Conservation (phyloP, 2,797 vertebrate genomes). For the Enteromius trimaculatus region DNA sequence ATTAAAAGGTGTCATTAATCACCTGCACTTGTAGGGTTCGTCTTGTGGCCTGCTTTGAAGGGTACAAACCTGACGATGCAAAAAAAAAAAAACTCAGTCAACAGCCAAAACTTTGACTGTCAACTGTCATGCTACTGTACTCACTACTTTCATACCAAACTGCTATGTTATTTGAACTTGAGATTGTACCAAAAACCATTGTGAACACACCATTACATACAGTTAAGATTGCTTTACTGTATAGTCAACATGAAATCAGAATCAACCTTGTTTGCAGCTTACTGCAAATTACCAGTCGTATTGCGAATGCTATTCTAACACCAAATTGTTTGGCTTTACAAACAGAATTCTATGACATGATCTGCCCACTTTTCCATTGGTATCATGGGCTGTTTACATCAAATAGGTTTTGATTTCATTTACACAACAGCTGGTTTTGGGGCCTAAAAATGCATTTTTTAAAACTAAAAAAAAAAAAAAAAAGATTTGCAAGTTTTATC, state of each 20-base stretch:
- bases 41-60: neutral
- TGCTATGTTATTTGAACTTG: neutral
- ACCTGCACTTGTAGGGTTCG: constrained; percentile 13
- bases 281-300: neutral
- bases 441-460: neutral
- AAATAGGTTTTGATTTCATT: neutral
- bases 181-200: neutral
- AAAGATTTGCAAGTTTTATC: too few relatives aligned
- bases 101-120: neutral
- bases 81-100: constrained; percentile 11
- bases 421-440: neutral
- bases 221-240: neutral
- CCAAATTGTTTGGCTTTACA: neutral
- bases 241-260: neutral
- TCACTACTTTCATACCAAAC: neutral
- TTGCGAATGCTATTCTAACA: neutral
- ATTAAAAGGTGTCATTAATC: constrained; percentile 49
- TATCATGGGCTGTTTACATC: neutral
- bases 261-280: neutral
- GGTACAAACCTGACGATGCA: neutral
- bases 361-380: neutral
- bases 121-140: neutral
- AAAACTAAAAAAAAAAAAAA: too few relatives aligned
- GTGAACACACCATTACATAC: neutral
- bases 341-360: too few relatives aligned